A percentile compares a stretch with the other conserved stretches of the same genome.
phyloP scores from a whole-genome alignment of 2,113 vertebrate species.

The Holacanthus passer region DNA sequence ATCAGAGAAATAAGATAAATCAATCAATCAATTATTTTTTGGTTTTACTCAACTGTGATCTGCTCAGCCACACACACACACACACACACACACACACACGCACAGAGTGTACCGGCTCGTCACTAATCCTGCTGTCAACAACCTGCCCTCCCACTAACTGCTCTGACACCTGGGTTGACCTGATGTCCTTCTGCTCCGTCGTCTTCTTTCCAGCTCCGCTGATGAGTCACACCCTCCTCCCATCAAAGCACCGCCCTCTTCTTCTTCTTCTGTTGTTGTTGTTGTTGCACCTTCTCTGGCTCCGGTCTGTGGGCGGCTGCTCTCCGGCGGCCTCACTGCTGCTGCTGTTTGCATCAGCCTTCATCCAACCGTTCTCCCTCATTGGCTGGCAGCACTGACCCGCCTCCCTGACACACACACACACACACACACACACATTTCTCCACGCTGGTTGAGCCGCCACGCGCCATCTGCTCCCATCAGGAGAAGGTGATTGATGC shows the following conservation, averaged over 20 bases:
- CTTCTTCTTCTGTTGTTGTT: neutral
- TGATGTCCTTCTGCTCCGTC: neutral
- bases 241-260: neutral
- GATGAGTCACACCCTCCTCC: neutral
- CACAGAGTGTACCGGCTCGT: neutral
- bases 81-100: neutral
- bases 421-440: slow-evolving; percentile 31
- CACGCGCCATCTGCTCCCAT: slow-evolving; percentile 68
- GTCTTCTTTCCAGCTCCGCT: neutral
- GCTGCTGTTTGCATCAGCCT: slow-evolving; percentile 40
- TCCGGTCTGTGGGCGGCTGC: neutral
- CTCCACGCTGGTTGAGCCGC: slow-evolving; percentile 20
- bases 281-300: no score
- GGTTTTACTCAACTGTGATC: no score
- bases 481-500: slow-evolving; percentile 65
- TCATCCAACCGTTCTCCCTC: slow-evolving; percentile 15
- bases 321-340: neutral
- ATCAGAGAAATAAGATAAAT: no score
- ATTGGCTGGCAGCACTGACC: neutral
- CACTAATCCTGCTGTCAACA: neutral
- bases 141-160: neutral
- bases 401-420: neutral
- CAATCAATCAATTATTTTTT: no score
- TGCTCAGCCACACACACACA: no score
- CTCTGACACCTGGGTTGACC: neutral